phyloP scores from a whole-genome alignment of 2,797 vertebrate species.

The Girardinus metallicus region DNA sequence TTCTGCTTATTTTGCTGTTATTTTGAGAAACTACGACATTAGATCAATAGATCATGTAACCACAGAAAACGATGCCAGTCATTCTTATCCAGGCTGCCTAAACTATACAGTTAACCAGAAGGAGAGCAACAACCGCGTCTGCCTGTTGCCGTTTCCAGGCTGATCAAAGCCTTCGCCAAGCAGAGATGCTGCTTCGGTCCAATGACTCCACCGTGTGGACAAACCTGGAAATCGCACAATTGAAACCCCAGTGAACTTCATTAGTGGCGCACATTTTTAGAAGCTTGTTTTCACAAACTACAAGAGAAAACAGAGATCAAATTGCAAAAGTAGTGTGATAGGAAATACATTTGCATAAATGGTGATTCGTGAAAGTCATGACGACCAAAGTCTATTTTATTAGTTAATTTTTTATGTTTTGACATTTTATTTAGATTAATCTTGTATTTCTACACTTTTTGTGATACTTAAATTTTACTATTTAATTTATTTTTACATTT shows the following conservation, averaged over 20 bases:
- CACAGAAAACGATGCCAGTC: neutral
- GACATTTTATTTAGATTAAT: neutral
- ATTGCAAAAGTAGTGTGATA: neutral
- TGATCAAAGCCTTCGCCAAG: neutral
- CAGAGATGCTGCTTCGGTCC: fast-evolving
- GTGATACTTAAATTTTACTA: neutral
- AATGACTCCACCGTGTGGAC: slow-evolving; percentile 61
- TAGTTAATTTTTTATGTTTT: neutral
- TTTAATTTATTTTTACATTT: no score
- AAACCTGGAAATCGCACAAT: neutral
- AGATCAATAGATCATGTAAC: neutral
- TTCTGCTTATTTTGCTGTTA: neutral
- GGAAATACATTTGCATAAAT: neutral
- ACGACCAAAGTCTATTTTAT: neutral
- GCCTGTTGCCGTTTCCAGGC: slow-evolving; percentile 48
- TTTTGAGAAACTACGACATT: neutral
- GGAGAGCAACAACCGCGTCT: neutral
- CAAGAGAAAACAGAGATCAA: neutral
- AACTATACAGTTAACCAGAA: neutral
- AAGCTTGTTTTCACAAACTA: neutral
- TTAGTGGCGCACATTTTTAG: neutral
- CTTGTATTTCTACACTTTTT: neutral
- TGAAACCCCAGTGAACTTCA: fast-evolving
- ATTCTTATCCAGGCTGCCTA: neutral
- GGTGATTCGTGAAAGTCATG: neutral